phyloP scores from a whole-genome alignment of 2,113 vertebrate genomes.

The Lepus americanus region DNA sequence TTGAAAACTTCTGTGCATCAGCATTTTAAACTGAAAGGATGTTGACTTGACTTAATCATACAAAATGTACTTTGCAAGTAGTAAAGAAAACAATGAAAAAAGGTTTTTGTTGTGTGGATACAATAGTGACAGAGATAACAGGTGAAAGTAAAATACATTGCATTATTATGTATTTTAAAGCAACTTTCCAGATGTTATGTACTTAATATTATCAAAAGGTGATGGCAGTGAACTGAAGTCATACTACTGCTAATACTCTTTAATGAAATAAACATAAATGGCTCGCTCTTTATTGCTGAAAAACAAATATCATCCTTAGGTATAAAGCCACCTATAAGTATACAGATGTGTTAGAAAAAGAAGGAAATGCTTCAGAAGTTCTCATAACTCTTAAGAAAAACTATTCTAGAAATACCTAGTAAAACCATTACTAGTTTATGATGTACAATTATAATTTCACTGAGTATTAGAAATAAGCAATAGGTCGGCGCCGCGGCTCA shows the following conservation, averaged over 20 bases:
- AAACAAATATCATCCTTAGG: background rate
- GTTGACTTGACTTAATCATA: slow-evolving; percentile 43
- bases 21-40: slow-evolving; percentile 65
- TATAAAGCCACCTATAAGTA: background rate
- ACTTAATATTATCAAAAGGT: slow-evolving; percentile 60
- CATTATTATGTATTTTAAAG: slow-evolving; percentile 11
- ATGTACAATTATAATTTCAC: background rate
- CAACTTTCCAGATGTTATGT: slow-evolving; percentile 16
- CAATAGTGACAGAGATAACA: background rate
- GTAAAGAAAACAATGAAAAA: background rate
- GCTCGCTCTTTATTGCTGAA: background rate
- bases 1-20: slow-evolving; percentile 65
- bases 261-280: background rate
- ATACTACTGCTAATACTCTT: background rate
- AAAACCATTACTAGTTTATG: background rate
- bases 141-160: background rate
- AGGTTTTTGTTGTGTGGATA: background rate
- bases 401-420: background rate
- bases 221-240: background rate
- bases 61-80: slow-evolving; percentile 33
- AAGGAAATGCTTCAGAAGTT: background rate
- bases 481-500: background rate
- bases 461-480: background rate
- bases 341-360: background rate
- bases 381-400: background rate